Conservation (phyloP, 2,797 vertebrate species). For the Halcyon smyrnensis region DNA sequence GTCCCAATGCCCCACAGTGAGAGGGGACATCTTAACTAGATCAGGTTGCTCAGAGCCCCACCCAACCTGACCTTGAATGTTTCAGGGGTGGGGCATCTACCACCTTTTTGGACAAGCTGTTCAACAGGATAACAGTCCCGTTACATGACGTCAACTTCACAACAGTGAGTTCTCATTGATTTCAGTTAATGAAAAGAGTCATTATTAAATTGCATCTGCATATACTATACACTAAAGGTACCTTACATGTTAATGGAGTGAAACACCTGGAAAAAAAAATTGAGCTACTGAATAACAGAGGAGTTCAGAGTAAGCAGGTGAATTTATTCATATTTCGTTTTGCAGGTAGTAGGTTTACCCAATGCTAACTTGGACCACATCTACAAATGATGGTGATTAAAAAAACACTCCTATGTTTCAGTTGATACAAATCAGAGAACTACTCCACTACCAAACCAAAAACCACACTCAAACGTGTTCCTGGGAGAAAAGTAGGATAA, state of each 20-base stretch:
- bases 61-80: not conserved
- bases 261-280: not conserved
- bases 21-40: not conserved
- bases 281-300: not conserved
- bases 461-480: constrained; percentile 43
- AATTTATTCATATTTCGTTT: constrained; percentile 50
- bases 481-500: constrained; percentile 51
- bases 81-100: not conserved
- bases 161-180: not conserved
- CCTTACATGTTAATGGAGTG: not conserved
- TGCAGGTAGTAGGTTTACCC: constrained; percentile 15
- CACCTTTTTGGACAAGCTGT: not conserved
- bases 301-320: constrained; percentile 42
- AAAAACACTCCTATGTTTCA: constrained; percentile 49
- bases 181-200: not conserved
- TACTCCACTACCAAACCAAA: constrained; percentile 60
- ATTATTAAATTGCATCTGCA: not conserved
- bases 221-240: not conserved
- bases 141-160: not conserved
- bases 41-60: not conserved
- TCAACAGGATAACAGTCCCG: not conserved
- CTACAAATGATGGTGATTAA: constrained; percentile 64
- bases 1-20: not conserved
- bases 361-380: constrained; percentile 59
- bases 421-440: constrained; percentile 61